Percentiles rank a stretch among this genome's conserved stretches.
phyloP scores from a whole-genome alignment of 92 coral and sea anemone species.

The Montipora capitata region DNA sequence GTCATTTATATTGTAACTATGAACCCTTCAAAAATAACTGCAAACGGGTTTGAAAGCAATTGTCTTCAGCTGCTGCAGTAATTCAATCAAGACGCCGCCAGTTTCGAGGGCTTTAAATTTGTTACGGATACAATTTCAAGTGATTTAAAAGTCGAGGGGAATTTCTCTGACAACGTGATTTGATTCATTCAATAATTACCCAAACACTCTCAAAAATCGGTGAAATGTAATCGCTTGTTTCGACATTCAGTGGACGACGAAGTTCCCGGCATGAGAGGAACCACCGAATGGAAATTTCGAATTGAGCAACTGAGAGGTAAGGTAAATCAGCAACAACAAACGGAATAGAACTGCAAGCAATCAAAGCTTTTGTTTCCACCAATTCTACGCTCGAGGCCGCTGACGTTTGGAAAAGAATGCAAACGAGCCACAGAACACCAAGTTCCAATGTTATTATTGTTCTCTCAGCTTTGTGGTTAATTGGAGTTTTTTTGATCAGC shows the following conservation, averaged over 20 bases:
- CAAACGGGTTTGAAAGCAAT: neutral
- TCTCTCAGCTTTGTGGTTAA: neutral
- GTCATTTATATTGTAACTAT: neutral
- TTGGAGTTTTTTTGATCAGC: constrained; percentile 1
- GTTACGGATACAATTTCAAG: constrained; percentile 5
- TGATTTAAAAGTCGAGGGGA: neutral
- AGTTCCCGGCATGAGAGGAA: too few relatives aligned
- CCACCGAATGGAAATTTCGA: too few relatives aligned
- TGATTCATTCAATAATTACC: neutral
- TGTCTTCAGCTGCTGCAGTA: constrained; percentile 15
- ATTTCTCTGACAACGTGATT: neutral
- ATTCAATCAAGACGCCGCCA: neutral
- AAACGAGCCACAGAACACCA: neutral
- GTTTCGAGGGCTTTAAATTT: neutral
- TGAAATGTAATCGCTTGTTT: neutral
- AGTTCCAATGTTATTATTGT: neutral
- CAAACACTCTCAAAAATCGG: neutral
- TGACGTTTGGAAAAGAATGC: neutral
- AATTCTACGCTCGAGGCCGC: neutral
- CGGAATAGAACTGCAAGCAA: neutral
- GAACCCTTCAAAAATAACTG: constrained; percentile 12
- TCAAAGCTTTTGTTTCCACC: too few relatives aligned
- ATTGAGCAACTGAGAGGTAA: neutral
- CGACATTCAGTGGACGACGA: neutral
- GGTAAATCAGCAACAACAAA: neutral